Evolutionary conservation across 2,888 invertebrate species (phyloP), one percentile per base, ranked within the genome.

Genomic region (Prosapia bicincta): DNA sequence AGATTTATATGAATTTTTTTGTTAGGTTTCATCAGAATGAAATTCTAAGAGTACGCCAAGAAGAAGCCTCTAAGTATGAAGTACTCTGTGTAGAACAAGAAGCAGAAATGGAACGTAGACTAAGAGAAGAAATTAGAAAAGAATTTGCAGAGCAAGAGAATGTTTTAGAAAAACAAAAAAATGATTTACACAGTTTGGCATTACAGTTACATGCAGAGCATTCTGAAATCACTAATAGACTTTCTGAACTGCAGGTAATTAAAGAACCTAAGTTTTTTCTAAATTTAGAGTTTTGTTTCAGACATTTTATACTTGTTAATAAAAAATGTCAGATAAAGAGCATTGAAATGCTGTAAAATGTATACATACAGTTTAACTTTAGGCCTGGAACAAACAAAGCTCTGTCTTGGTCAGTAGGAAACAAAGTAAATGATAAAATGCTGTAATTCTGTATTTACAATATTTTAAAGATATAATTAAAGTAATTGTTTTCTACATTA

Each of bases 241-340:
- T 74, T 9, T 69, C 74, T 43, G 30, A 74, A 66, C 69, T 74
- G 6, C 74, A 69, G 43, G 74, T 69, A 30, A 23, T 26, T 30
- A 30, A 30, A 30, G 30, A 30, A 6, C 5, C 9, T 30, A 30
- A n/a, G n/a, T n/a, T n/a, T n/a, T n/a, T n/a, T n/a, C n/a, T n/a
- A n/a, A n/a, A n/a, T n/a, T n/a, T n/a, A n/a, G n/a, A n/a, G n/a
- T n/a, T n/a, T n/a, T n/a, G n/a, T n/a, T n/a, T n/a, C n/a, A n/a
- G n/a, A n/a, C n/a, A n/a, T n/a, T n/a, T n/a, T n/a, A n/a, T n/a
- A n/a, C n/a, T n/a, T n/a, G n/a, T n/a, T n/a, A n/a, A n/a, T n/a
- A n/a, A n/a, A n/a, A n/a, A n/a, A n/a, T n/a, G n/a, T n/a, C n/a
- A n/a, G n/a, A n/a, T n/a, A n/a, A n/a, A n/a, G n/a, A n/a, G n/a